These are phyloP conservation scores for Sebastes elongatus DNA, from an alignment of 2,797 vertebrate species.

Conservation along the genomic window DNA sequence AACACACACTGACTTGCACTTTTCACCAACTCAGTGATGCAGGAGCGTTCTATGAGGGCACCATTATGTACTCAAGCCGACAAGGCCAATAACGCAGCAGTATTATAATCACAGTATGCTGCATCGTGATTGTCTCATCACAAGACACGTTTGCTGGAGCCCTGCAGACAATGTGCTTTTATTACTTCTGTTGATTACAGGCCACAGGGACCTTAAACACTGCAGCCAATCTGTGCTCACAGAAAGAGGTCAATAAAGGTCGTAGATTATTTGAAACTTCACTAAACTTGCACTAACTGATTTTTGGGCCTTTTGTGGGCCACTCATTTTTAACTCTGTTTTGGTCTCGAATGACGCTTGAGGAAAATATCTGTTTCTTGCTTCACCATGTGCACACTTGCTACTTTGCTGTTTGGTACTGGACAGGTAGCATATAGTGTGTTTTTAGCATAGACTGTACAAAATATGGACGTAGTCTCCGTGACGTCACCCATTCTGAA, in stretches of 20 bases:
- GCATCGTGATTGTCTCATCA: conserved; percentile 1
- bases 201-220: not conserved
- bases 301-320: not conserved
- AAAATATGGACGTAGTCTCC: too few relatives aligned
- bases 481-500: too few relatives aligned
- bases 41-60: not conserved
- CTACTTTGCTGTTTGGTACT: not conserved
- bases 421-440: not conserved
- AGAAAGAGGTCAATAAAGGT: not conserved
- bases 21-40: conserved; percentile 36
- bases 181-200: conserved; percentile 18
- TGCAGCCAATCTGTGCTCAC: not conserved
- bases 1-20: conserved; percentile 21
- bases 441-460: not conserved
- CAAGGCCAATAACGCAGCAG: conserved; percentile 12
- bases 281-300: not conserved
- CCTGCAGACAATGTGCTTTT: not conserved
- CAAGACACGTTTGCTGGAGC: not conserved
- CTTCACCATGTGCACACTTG: not conserved
- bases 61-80: conserved; percentile 1
- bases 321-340: not conserved
- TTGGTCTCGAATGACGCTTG: not conserved
- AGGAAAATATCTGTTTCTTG: not conserved
- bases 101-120: conserved; percentile 20
- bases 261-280: not conserved